A percentile compares a stretch with the other conserved stretches of the same genome.
Evolutionary conservation across 2,113 vertebrate genomes (phyloP).

Genomic region (Charina bottae): DNA sequence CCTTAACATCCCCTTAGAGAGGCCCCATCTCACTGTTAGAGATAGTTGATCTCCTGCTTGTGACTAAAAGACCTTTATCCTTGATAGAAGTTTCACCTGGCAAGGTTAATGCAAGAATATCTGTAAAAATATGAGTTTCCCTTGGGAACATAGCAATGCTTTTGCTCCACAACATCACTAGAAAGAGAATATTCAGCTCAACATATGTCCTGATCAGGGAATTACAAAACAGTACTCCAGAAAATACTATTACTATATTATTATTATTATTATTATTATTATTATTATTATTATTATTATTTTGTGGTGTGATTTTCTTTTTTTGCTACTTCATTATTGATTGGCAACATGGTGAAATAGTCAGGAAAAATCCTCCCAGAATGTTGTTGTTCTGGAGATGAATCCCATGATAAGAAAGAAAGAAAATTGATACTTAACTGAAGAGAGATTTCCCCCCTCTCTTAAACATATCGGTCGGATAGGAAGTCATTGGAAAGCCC

Average conservation of each 20-base stretch:
- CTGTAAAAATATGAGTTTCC: constrained; percentile 70
- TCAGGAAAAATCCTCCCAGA: constrained; percentile 74
- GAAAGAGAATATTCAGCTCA: constrained; percentile 77
- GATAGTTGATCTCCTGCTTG: constrained; percentile 59
- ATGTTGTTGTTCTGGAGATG: constrained; percentile 75
- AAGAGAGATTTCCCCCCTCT: constrained; percentile 52
- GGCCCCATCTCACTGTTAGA: not conserved
- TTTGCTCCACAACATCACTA: constrained; percentile 71
- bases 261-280: constrained; percentile 73
- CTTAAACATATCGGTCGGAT: constrained; percentile 59
- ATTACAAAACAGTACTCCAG: constrained; percentile 85
- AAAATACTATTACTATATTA: constrained; percentile 71
- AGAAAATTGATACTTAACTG: constrained; percentile 65
- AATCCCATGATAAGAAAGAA: constrained; percentile 70
- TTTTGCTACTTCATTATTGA: constrained; percentile 85
- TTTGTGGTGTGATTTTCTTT: constrained; percentile 64
- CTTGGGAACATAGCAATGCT: constrained; percentile 67
- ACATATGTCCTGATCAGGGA: constrained; percentile 76
- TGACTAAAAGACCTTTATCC: constrained; percentile 67
- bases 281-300: constrained; percentile 68
- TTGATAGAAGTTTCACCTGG: constrained; percentile 51
- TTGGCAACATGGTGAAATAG: constrained; percentile 86
- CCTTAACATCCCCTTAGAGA: not conserved
- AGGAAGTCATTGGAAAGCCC: constrained; percentile 73
- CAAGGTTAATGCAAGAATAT: constrained; percentile 60